phyloP scores from a whole-genome alignment of 1,140 invertebrate species.

The Onthophagus taurus region DNA sequence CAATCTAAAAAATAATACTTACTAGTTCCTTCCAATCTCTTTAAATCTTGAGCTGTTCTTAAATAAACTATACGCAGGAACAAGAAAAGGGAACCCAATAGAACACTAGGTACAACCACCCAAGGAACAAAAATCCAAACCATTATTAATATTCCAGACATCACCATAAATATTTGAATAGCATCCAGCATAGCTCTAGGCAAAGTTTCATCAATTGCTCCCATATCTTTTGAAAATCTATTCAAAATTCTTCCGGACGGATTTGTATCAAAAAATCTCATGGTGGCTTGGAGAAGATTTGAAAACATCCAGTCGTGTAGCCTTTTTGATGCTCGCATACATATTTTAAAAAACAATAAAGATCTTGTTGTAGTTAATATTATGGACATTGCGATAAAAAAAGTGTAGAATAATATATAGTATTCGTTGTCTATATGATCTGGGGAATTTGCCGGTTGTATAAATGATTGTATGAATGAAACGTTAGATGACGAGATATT shows the following conservation, averaged over 20 bases:
- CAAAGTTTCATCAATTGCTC: slow-evolving; percentile 77
- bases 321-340: slow-evolving; percentile 67
- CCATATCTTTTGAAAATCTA: slow-evolving; percentile 69
- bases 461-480: too few species aligned
- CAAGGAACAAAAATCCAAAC: slow-evolving; percentile 63
- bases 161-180: slow-evolving; percentile 55
- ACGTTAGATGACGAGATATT: too few species aligned
- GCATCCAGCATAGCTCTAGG: slow-evolving; percentile 71
- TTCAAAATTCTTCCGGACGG: slow-evolving; percentile 61
- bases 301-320: slow-evolving; percentile 80
- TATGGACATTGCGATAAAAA: slow-evolving; percentile 30
- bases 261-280: slow-evolving; percentile 55
- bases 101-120: slow-evolving; percentile 58
- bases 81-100: slow-evolving; percentile 61
- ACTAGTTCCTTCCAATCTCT: slow-evolving; percentile 76
- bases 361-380: slow-evolving; percentile 49
- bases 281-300: slow-evolving; percentile 57
- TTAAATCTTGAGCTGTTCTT: slow-evolving; percentile 73
- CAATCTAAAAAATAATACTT: slow-evolving; percentile 27
- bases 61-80: slow-evolving; percentile 69
- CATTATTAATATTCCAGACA: slow-evolving; percentile 45
- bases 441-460: too few species aligned
- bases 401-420: slow-evolving; percentile 32
- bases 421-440: too few species aligned
- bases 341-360: slow-evolving; percentile 66